Evolutionary conservation across 2,888 invertebrate genomes (phyloP).

Genomic region (Criorhina ranunculi): DNA sequence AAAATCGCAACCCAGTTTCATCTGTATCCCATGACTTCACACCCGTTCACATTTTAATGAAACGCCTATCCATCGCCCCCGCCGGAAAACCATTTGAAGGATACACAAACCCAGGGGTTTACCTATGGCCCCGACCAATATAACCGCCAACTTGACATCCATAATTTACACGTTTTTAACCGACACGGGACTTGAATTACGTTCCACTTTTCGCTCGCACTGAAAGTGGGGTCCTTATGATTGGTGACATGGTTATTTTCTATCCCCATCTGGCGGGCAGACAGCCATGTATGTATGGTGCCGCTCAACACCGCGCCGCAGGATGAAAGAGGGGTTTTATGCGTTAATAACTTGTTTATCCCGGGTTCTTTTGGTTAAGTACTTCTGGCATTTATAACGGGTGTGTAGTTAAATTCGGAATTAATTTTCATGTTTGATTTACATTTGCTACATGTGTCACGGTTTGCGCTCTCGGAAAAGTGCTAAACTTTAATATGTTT

Average conservation of each 20-base stretch:
- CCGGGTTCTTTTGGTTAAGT: slow-evolving; percentile 50
- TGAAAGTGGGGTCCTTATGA: slow-evolving; percentile 57
- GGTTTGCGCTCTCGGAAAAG: not conserved
- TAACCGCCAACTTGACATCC: slow-evolving; percentile 53
- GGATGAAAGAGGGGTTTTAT: slow-evolving; percentile 56
- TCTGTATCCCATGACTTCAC: slow-evolving; percentile 5
- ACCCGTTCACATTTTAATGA: slow-evolving; percentile 25
- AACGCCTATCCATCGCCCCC: not conserved
- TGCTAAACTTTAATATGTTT: not conserved
- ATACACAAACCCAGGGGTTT: not conserved
- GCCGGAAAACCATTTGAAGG: slow-evolving; percentile 23
- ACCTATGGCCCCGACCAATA: slow-evolving; percentile 36
- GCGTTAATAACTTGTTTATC: slow-evolving; percentile 65
- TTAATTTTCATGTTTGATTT: slow-evolving; percentile 69
- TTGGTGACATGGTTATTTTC: slow-evolving; percentile 42
- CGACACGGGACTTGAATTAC: slow-evolving; percentile 43
- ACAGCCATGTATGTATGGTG: too few relatives aligned
- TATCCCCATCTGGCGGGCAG: not conserved
- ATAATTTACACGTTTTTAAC: slow-evolving; percentile 50
- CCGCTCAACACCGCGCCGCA: not conserved
- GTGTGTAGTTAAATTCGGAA: slow-evolving; percentile 56
- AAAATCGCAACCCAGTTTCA: slow-evolving; percentile 4
- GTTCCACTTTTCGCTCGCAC: slow-evolving; percentile 43
- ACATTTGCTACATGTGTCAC: slow-evolving; percentile 59
- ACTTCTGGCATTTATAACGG: slow-evolving; percentile 60